phyloP scores from a whole-genome alignment of 2,113 vertebrate species.

The Anthoscopus minutus region DNA sequence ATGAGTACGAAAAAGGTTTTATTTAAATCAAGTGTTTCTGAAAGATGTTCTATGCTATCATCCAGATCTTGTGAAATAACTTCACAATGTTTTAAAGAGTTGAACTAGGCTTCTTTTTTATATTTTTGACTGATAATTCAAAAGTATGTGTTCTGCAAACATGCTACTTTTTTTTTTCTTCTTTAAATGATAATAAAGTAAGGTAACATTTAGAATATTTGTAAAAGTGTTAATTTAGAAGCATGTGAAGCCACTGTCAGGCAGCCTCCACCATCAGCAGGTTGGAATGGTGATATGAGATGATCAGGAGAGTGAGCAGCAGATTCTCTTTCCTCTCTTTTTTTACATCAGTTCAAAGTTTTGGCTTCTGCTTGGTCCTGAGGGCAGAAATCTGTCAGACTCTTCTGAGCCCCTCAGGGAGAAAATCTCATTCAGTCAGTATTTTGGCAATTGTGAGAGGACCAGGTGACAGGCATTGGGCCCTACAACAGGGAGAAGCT shows the following conservation, averaged over 20 bases:
- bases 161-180: neutral
- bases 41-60: neutral
- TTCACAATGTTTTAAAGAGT: neutral
- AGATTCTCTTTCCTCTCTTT: neutral
- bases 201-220: neutral
- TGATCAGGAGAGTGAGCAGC: neutral
- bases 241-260: neutral
- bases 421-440: neutral
- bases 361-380: neutral
- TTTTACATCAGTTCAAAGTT: neutral
- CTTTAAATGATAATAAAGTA: neutral
- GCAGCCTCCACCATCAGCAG: neutral
- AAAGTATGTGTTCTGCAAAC: neutral
- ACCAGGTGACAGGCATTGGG: neutral
- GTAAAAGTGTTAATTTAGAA: neutral
- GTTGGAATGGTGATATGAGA: neutral
- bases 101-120: neutral
- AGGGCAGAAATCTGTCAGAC: neutral
- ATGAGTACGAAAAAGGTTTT: neutral
- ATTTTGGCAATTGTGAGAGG: neutral
- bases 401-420: neutral
- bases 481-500: accelerated
- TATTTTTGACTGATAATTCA: neutral
- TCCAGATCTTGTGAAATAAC: neutral
- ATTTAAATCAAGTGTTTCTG: neutral